Evolutionary conservation across 2,113 vertebrate genomes (phyloP), one percentile per base, ranked within the genome.

Genomic region (Lates calcarifer): DNA sequence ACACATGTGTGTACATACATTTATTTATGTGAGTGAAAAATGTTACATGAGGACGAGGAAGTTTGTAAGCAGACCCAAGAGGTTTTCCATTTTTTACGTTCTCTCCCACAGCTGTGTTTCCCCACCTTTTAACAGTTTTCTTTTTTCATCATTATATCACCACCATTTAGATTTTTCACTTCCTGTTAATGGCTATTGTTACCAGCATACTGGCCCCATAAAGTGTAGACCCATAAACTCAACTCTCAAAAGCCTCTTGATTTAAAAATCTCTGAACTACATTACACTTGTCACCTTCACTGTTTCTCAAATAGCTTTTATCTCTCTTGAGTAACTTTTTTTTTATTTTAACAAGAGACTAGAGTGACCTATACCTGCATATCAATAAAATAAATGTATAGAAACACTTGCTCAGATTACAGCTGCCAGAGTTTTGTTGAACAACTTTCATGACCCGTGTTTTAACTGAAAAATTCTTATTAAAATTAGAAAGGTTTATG

Each of bases 31-130:
- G 13, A 5, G 39, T 29, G 33, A 26, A 51, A 28, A 51, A 33
- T 41, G 31, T 66, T 28, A 47, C 45, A 62, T n/a, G 22, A 63
- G 6, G 68, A 66, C 3, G 0, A 66, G 33, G 15, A 47, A 24
- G 39, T 73, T 60, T 84, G 43, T 37, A 49, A 74, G 20, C 53
- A 10, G 12, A 66, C 28, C 39, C n/a, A 70, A 57, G 26, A 75
- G 10, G 22, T 71, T 35, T 24, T 49, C 1, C 10, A 9, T 37
- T 64, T 39, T 29, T 41, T 64, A 20, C 17, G 20, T 56, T 75
- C 56, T 56, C 12, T 69, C n/a, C n/a, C 12, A 9, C 69, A 72
- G 53, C 55, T 67, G 29, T 75, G 22, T 58, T 49, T 56, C 29
- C 15, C 62, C 43, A 43, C n/a, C 47, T 26, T 18, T 45, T 55